Conservation (phyloP, 2,888 invertebrate genomes). For the Drosophila austrosaltans region DNA sequence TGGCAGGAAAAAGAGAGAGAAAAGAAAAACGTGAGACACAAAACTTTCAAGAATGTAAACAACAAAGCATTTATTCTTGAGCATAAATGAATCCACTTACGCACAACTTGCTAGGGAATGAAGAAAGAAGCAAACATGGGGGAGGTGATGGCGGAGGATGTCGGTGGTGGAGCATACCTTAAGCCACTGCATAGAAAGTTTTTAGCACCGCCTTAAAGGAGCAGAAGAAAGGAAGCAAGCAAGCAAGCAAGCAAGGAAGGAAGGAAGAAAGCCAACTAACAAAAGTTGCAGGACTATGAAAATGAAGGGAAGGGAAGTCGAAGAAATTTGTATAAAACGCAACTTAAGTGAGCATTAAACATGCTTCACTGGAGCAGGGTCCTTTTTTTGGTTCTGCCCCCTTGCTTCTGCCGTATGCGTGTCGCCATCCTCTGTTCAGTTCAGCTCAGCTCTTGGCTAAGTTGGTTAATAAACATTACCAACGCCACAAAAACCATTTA, state of each 20-base stretch:
- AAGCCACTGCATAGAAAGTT: conserved; percentile 55
- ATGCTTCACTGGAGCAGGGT: conserved; percentile 67
- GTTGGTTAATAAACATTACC: conserved; percentile 77
- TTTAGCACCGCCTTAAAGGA: conserved; percentile 34
- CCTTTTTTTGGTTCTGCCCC: conserved; percentile 8
- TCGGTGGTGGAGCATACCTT: conserved; percentile 42
- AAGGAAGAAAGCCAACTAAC: conserved; percentile 46
- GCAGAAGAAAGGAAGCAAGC: conserved; percentile 25
- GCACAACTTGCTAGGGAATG: conserved; percentile 51
- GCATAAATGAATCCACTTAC: conserved; percentile 75
- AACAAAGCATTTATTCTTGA: conserved; percentile 70
- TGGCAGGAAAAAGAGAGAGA: neutral
- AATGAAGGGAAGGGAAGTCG: conserved; percentile 19
- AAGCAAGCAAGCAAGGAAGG: conserved; percentile 25
- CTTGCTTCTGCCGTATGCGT: neutral
- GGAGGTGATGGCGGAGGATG: neutral
- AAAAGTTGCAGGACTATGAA: conserved; percentile 43
- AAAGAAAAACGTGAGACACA: conserved; percentile 65
- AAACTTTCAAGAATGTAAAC: conserved; percentile 75
- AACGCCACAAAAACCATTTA: conserved; percentile 76
- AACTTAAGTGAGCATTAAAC: conserved; percentile 77
- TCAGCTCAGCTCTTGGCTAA: conserved; percentile 54
- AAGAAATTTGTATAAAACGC: conserved; percentile 74
- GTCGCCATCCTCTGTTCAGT: neutral
- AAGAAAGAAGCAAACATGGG: neutral